Evolutionary conservation across 2,797 vertebrate species (phyloP).

Genomic region (Clarias fuscus): DNA sequence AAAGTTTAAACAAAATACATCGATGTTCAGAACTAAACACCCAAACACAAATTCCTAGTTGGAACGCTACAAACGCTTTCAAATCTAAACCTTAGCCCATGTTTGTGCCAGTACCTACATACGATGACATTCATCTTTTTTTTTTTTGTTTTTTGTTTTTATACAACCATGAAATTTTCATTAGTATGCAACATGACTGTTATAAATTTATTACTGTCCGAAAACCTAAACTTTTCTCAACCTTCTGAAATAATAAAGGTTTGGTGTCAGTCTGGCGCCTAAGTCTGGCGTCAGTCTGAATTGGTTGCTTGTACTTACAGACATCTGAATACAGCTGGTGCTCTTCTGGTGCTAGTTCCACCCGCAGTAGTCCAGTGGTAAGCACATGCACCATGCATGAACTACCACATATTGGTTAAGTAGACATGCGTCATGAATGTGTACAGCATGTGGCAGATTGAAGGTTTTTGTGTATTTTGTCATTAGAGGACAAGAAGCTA

Average conservation of each 20-base stretch:
- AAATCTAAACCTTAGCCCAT: background rate
- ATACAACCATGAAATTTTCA: background rate
- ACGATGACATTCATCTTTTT: background rate
- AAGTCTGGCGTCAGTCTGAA: conserved; percentile 15
- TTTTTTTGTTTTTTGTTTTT: background rate
- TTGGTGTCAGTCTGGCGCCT: too few relatives aligned
- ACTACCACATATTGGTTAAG: background rate
- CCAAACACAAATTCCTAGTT: background rate
- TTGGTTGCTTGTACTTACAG: conserved; percentile 67
- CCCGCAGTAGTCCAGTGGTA: conserved; percentile 91
- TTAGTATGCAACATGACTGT: background rate
- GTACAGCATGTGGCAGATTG: background rate
- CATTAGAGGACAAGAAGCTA: background rate
- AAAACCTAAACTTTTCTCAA: background rate
- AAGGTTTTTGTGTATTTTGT: background rate
- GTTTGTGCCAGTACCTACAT: background rate
- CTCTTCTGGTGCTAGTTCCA: conserved; percentile 87
- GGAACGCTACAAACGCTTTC: background rate
- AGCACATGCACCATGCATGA: conserved; percentile 68
- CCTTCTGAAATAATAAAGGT: conserved; percentile 1
- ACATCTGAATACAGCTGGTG: conserved; percentile 92
- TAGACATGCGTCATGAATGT: background rate
- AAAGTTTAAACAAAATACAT: too few relatives aligned
- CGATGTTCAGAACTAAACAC: background rate
- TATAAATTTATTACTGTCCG: background rate